Evolutionary conservation across 1,140 invertebrate species (phyloP).

Genomic region (Cotesia glomerata): DNA sequence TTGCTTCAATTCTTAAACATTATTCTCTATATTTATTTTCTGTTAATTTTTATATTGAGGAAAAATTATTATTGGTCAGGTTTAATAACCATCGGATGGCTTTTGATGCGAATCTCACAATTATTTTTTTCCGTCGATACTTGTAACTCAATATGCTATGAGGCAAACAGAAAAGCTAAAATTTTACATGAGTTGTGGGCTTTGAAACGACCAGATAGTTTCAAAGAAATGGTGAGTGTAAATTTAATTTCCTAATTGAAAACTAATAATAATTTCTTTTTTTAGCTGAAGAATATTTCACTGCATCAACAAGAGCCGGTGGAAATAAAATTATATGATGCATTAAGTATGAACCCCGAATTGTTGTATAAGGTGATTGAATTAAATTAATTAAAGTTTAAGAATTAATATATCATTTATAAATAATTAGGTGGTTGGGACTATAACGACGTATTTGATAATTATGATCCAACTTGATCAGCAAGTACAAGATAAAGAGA

Average conservation of each 20-base stretch:
- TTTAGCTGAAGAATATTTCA: slow-evolving; percentile 5
- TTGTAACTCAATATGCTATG: slow-evolving; percentile 6
- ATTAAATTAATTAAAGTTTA: too few relatives aligned
- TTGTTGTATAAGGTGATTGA: slow-evolving; percentile 6
- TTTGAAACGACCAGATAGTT: not conserved
- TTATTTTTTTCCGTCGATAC: too few relatives aligned
- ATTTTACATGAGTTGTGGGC: not conserved
- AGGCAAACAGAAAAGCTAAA: slow-evolving; percentile 16
- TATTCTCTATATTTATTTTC: too few relatives aligned
- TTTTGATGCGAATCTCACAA: too few relatives aligned
- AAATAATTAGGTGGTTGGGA: too few relatives aligned
- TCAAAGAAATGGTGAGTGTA: not conserved
- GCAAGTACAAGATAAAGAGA: not conserved
- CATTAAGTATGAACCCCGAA: not conserved
- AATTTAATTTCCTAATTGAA: not conserved
- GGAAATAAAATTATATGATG: slow-evolving; percentile 13
- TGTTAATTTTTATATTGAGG: too few relatives aligned
- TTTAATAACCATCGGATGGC: too few relatives aligned
- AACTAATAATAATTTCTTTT: not conserved
- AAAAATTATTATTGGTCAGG: too few relatives aligned
- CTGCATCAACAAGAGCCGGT: not conserved
- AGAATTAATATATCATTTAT: too few relatives aligned
- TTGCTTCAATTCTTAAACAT: too few relatives aligned
- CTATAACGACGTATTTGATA: slow-evolving; percentile 9
- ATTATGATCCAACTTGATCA: slow-evolving; percentile 20